These are phyloP conservation scores for Aegypius monachus DNA, from an alignment of 2,113 vertebrate genomes.

Conservation along the genomic window DNA sequence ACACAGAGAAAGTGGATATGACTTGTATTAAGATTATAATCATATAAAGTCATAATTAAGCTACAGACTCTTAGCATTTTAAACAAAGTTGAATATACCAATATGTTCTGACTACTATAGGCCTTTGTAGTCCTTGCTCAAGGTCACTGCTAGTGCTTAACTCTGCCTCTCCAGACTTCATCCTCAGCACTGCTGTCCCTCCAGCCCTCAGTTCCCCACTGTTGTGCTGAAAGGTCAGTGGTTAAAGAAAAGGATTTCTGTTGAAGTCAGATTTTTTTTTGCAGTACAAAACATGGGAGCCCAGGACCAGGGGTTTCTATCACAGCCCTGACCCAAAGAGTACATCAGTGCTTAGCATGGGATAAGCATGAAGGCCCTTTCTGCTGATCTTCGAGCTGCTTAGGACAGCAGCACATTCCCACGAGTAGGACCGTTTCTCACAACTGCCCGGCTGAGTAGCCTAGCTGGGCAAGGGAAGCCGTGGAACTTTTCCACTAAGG, in stretches of 20 bases:
- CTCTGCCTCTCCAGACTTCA: neutral
- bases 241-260: neutral
- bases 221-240: neutral
- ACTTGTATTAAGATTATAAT: neutral
- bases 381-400: neutral
- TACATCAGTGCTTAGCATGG: neutral
- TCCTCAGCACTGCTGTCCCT: neutral
- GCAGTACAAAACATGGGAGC: neutral
- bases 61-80: neutral
- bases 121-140: neutral
- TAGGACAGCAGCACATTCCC: neutral
- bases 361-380: neutral
- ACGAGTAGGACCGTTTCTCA: fast-evolving
- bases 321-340: neutral
- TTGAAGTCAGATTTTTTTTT: neutral
- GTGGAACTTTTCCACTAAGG: neutral
- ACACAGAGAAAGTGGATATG: neutral
- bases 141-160: neutral
- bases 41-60: neutral
- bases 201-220: neutral
- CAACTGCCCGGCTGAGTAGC: neutral
- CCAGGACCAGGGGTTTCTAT: neutral
- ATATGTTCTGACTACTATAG: neutral
- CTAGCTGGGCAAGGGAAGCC: neutral
- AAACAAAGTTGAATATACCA: neutral